Evolutionary conservation across 2,888 invertebrate genomes (phyloP).

Genomic region (Nomada fabriciana): DNA sequence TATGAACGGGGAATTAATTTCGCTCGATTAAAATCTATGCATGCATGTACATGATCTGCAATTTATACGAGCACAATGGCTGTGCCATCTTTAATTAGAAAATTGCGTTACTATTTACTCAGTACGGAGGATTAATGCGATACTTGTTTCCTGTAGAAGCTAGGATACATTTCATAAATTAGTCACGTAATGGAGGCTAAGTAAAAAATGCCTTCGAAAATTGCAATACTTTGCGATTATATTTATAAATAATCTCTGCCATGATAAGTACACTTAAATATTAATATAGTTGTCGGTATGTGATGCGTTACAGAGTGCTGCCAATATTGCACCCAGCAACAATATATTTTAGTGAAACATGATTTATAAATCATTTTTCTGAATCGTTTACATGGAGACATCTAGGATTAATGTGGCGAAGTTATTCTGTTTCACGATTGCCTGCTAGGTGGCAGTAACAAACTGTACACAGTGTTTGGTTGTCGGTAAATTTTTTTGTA

Average conservation of each 20-base stretch:
- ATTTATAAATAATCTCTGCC: too few species aligned
- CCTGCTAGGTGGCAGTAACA: slow-evolving; percentile 4
- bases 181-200: slow-evolving; percentile 11
- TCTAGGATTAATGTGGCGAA: not conserved
- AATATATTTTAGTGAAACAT: slow-evolving; percentile 7
- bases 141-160: too few species aligned
- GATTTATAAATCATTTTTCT: not conserved
- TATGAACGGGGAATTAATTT: slow-evolving; percentile 54
- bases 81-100: slow-evolving; percentile 67
- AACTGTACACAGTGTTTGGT: slow-evolving; percentile 5
- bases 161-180: too few species aligned
- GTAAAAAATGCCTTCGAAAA: not conserved
- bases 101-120: slow-evolving; percentile 64
- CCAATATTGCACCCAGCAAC: not conserved
- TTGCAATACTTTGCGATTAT: not conserved
- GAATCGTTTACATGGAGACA: not conserved
- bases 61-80: slow-evolving; percentile 54
- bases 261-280: not conserved
- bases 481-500: slow-evolving; percentile 41
- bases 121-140: slow-evolving; percentile 8
- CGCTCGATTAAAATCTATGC: slow-evolving; percentile 52
- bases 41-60: slow-evolving; percentile 58
- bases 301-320: not conserved
- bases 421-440: not conserved
- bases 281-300: not conserved